A percentile compares a stretch with the other conserved stretches of the same genome.
Evolutionary conservation across 2,888 invertebrate genomes (phyloP).

Genomic region (Eilema sororculum): DNA sequence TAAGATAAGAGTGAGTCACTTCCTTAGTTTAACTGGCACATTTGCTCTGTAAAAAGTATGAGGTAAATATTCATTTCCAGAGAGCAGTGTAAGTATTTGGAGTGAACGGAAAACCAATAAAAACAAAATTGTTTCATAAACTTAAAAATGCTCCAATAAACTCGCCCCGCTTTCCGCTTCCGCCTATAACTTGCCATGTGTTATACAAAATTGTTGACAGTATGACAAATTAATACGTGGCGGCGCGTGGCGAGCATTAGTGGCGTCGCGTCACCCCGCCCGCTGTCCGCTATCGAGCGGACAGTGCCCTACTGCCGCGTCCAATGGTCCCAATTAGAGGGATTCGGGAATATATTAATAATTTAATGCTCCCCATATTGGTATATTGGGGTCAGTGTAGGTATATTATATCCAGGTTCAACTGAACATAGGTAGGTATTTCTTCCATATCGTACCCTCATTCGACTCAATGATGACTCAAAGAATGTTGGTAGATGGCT

Average conservation of each 20-base stretch:
- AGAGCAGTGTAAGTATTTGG: too few relatives aligned
- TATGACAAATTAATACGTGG: constrained; percentile 50
- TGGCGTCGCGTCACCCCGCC: constrained; percentile 18
- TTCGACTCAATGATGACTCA: too few relatives aligned
- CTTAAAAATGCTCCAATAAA: background rate
- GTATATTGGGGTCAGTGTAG: background rate
- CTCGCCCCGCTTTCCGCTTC: constrained; percentile 23
- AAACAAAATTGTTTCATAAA: background rate
- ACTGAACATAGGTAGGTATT: background rate
- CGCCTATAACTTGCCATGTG: background rate
- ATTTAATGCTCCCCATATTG: background rate
- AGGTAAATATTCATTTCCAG: too few relatives aligned
- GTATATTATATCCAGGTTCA: background rate
- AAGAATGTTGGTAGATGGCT: too few relatives aligned
- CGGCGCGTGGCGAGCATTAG: constrained; percentile 46
- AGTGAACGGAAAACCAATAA: too few relatives aligned
- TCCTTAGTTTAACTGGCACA: too few relatives aligned
- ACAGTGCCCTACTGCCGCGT: constrained; percentile 35
- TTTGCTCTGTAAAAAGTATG: too few relatives aligned
- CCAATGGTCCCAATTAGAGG: constrained; percentile 10
- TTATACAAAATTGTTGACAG: constrained; percentile 48
- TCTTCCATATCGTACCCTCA: background rate
- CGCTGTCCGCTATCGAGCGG: constrained; percentile 41
- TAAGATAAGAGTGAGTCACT: too few relatives aligned
- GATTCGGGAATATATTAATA: constrained; percentile 8